Percentiles rank a stretch among this genome's conserved stretches.
Evolutionary conservation across 1,140 invertebrate genomes (phyloP).

Genomic region (Carposina sasakii): DNA sequence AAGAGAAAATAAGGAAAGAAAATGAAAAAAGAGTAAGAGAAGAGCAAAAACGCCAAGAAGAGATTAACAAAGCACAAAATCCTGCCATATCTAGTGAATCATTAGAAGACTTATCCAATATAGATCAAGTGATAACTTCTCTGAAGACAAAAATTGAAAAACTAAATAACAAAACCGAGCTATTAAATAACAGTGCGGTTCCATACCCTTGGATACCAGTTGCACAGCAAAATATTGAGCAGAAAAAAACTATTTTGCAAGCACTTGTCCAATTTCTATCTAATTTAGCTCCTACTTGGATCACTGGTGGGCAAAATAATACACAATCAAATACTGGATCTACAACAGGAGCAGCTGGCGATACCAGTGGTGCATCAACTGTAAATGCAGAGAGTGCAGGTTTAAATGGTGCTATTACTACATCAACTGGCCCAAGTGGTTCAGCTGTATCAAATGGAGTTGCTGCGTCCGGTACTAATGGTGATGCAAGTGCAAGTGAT

Average conservation of each 20-base stretch:
- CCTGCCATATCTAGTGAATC: conserved; percentile 41
- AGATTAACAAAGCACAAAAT: conserved; percentile 37
- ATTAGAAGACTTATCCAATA: conserved; percentile 42
- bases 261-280: conserved; percentile 39
- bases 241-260: conserved; percentile 42
- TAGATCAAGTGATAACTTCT: conserved; percentile 37
- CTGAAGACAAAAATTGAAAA: conserved; percentile 44
- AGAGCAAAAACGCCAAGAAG: conserved; percentile 33
- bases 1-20: conserved; percentile 32
- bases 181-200: conserved; percentile 36
- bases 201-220: conserved; percentile 36
- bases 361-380: not conserved
- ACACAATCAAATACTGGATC: not conserved
- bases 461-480: not conserved
- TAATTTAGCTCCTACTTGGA: conserved; percentile 40
- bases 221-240: conserved; percentile 35
- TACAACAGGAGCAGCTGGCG: not conserved
- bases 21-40: conserved; percentile 33
- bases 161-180: conserved; percentile 42
- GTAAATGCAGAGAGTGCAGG: not conserved
- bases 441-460: not conserved
- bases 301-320: conserved; percentile 20
- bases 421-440: not conserved
- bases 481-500: not conserved
- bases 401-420: not conserved